Evolutionary conservation across 2,797 vertebrate genomes (phyloP).

Genomic region (Malurus splendens): DNA sequence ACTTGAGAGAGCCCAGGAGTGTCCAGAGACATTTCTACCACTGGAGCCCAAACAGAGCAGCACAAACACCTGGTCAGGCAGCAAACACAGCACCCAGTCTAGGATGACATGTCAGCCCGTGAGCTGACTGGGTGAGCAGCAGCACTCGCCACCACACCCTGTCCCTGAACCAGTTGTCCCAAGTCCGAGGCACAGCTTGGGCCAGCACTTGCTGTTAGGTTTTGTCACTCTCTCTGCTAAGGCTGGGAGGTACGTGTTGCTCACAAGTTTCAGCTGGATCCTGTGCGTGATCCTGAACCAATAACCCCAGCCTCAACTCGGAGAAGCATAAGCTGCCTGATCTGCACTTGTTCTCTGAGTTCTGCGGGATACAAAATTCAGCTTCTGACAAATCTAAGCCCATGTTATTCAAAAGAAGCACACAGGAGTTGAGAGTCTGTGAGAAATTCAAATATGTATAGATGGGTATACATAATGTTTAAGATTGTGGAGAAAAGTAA

Average conservation of each 20-base stretch:
- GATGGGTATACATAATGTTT: neutral
- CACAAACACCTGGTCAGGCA: neutral
- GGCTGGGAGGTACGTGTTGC: neutral
- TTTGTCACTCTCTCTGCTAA: neutral
- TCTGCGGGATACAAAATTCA: neutral
- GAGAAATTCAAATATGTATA: neutral
- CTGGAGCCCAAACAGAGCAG: neutral
- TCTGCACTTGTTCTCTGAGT: neutral
- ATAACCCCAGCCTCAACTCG: neutral
- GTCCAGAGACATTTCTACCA: neutral
- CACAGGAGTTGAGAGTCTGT: neutral
- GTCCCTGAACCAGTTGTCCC: neutral
- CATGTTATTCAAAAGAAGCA: neutral
- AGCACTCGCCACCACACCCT: neutral
- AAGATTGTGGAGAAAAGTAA: neutral
- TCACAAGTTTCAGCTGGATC: neutral
- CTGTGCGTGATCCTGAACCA: neutral
- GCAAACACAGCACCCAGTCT: neutral
- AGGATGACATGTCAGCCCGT: neutral
- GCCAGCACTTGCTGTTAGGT: neutral
- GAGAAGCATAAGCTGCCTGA: neutral
- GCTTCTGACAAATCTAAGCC: neutral
- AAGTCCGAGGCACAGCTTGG: fast-evolving
- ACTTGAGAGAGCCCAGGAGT: neutral
- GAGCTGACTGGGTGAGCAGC: neutral